phyloP scores from a whole-genome alignment of 2,888 invertebrate genomes.

The Drosophila antonietae region DNA sequence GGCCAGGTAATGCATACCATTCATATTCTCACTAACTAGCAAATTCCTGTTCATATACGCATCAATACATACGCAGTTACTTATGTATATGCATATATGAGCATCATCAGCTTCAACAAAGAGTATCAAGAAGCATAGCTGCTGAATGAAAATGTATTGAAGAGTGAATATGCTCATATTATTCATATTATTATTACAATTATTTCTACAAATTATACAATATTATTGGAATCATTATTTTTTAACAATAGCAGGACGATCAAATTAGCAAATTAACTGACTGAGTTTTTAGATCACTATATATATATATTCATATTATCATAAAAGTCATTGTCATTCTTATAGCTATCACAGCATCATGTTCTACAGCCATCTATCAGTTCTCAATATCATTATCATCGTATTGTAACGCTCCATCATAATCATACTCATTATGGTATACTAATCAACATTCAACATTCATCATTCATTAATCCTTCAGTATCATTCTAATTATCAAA shows the following conservation, averaged over 20 bases:
- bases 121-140: neutral
- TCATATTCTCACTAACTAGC: constrained; percentile 46
- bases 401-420: no score
- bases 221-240: neutral
- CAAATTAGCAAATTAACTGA: no score
- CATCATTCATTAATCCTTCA: no score
- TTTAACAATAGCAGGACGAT: neutral
- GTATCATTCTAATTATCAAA: no score
- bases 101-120: neutral
- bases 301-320: no score
- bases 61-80: neutral
- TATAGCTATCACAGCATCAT: no score
- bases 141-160: neutral
- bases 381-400: neutral
- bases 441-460: no score
- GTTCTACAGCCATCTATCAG: neutral
- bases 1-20: constrained; percentile 37
- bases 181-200: neutral
- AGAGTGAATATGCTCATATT: no score
- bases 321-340: no score
- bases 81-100: neutral
- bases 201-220: neutral
- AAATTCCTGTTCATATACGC: constrained; percentile 33
- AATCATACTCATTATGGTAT: no score
- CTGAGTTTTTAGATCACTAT: no score